Evolutionary conservation across 2,113 vertebrate genomes (phyloP).

Genomic region (Nannobrachium achirus): DNA sequence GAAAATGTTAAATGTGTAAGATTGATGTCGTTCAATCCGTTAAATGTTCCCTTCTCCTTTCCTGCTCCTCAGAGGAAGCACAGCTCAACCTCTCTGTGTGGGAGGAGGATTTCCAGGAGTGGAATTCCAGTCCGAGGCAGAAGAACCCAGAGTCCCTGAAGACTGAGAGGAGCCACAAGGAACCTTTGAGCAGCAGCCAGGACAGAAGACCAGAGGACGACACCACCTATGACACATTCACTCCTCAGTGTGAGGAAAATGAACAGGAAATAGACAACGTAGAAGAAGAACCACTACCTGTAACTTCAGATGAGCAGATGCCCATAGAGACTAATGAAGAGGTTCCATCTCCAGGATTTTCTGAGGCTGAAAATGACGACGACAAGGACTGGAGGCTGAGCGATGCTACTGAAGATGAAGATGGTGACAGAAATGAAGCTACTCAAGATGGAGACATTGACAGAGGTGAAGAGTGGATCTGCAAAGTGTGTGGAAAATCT

Average conservation of each 20-base stretch:
- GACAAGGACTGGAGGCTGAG: conserved; percentile 42
- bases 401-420: neutral
- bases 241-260: conserved; percentile 1
- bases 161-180: too few relatives aligned
- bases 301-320: conserved; percentile 25
- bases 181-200: too few relatives aligned
- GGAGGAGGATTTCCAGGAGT: too few relatives aligned
- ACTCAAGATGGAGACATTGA: conserved; percentile 28
- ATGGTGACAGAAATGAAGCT: conserved; percentile 22
- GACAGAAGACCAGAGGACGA: conserved; percentile 6
- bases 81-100: too few relatives aligned
- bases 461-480: conserved; percentile 16
- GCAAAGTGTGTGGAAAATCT: conserved; percentile 49
- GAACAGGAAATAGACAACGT: neutral
- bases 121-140: too few relatives aligned
- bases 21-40: too few relatives aligned
- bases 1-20: too few relatives aligned
- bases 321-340: neutral
- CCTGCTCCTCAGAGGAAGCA: conserved; percentile 27
- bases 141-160: too few relatives aligned
- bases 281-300: conserved; percentile 26
- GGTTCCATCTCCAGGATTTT: neutral
- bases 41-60: neutral
- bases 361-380: neutral
- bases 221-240: too few relatives aligned